Percentiles rank a stretch among this genome's conserved stretches.
These are phyloP conservation scores for Odontamblyopus lacepedii DNA, from an alignment of 2,797 vertebrate genomes.

Conservation along the genomic window DNA sequence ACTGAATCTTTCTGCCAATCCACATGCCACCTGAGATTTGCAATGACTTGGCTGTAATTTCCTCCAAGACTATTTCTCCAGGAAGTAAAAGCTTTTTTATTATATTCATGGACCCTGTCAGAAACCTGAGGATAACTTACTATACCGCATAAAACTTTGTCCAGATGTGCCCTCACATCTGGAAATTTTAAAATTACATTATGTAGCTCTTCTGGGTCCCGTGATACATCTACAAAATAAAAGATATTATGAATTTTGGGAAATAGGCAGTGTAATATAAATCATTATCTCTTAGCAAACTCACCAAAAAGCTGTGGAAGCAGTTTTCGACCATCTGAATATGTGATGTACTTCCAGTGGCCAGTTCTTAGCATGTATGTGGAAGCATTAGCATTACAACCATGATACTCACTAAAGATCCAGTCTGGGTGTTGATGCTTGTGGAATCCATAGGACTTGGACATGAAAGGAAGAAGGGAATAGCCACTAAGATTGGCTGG, in stretches of 20 bases:
- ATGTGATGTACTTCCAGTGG: slow-evolving; percentile 91
- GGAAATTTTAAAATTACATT: slow-evolving; percentile 82
- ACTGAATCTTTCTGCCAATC: slow-evolving; percentile 86
- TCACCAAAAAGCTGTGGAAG: slow-evolving; percentile 91
- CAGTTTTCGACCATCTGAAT: slow-evolving; percentile 84
- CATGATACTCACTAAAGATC: slow-evolving; percentile 94
- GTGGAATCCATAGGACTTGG: slow-evolving; percentile 33
- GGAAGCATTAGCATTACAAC: slow-evolving; percentile 92
- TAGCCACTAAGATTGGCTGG: slow-evolving; percentile 83
- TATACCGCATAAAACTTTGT: slow-evolving; percentile 81
- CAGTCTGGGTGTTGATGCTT: slow-evolving; percentile 73
- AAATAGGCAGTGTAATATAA: not conserved
- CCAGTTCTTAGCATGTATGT: slow-evolving; percentile 90
- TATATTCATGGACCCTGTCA: slow-evolving; percentile 84
- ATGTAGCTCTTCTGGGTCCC: slow-evolving; percentile 87
- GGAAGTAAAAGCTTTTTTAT: slow-evolving; percentile 83
- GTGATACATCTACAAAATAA: slow-evolving; percentile 82
- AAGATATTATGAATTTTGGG: slow-evolving; percentile 19
- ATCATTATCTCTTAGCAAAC: slow-evolving; percentile 19
- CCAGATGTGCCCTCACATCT: slow-evolving; percentile 72
- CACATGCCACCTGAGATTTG: slow-evolving; percentile 89
- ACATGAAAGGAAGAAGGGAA: slow-evolving; percentile 84
- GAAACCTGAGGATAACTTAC: slow-evolving; percentile 89
- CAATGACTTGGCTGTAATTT: slow-evolving; percentile 87
- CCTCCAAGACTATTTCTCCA: slow-evolving; percentile 85